Conservation (phyloP, 1,140 invertebrate genomes). For the Drosophila virilis region DNA sequence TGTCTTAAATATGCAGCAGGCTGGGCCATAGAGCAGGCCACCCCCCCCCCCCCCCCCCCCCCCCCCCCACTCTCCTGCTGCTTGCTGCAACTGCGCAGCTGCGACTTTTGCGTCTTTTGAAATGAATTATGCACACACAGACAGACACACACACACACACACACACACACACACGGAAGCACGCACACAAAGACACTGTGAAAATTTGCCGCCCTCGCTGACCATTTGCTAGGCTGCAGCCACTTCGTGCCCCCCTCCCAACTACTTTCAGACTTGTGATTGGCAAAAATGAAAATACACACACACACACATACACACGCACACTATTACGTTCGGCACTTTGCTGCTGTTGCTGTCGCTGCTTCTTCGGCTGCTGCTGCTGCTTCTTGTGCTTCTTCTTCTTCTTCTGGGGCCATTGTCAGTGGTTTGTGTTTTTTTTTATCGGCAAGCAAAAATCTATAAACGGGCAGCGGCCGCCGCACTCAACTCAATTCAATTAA, state of each 20-base stretch:
- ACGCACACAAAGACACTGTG: not conserved
- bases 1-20: conserved; percentile 76
- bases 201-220: conserved; percentile 39
- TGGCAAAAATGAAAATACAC: conserved; percentile 60
- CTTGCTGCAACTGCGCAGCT: conserved; percentile 68
- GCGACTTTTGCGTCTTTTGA: conserved; percentile 63
- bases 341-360: conserved; percentile 1
- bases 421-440: conserved; percentile 11
- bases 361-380: not conserved
- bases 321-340: conserved; percentile 31
- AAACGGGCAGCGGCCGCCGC: conserved; percentile 63
- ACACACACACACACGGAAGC: not conserved
- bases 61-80: not conserved
- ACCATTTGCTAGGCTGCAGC: conserved; percentile 50
- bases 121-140: conserved; percentile 53
- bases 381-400: conserved; percentile 1
- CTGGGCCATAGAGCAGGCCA: conserved; percentile 7
- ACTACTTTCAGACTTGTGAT: conserved; percentile 54
- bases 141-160: conserved; percentile 2
- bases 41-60: not conserved
- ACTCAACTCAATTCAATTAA: conserved; percentile 84
- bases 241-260: conserved; percentile 26
- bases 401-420: conserved; percentile 1
- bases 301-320: conserved; percentile 12
- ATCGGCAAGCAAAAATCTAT: conserved; percentile 61